A percentile compares a stretch with the other conserved stretches of the same genome.
phyloP scores from a whole-genome alignment of 1,140 invertebrate species.

The Scaptomyza hsui region DNA sequence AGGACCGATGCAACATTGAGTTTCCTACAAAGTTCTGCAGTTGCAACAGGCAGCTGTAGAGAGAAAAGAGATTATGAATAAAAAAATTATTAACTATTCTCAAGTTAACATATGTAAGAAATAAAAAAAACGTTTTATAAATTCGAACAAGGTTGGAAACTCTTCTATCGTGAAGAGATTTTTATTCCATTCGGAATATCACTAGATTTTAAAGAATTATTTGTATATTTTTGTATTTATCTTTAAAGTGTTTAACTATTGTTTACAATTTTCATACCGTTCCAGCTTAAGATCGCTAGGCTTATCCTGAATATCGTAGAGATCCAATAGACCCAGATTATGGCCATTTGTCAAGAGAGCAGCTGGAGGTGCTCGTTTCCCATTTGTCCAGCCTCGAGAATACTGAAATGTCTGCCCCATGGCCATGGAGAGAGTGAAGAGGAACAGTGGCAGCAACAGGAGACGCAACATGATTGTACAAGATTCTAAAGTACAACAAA shows the following conservation, averaged over 20 bases:
- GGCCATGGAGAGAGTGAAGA: slow-evolving; percentile 69
- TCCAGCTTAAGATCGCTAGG: slow-evolving; percentile 58
- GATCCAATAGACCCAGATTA: slow-evolving; percentile 60
- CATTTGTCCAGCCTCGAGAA: slow-evolving; percentile 90
- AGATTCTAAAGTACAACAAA: background rate
- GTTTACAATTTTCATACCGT: slow-evolving; percentile 46
- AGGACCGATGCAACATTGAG: slow-evolving; percentile 52
- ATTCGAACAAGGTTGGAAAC: no score
- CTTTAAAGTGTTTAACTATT: no score
- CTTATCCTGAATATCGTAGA: slow-evolving; percentile 57
- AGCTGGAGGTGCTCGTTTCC: slow-evolving; percentile 85
- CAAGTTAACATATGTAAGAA: no score
- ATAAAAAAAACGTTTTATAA: no score
- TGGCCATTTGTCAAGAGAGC: slow-evolving; percentile 46
- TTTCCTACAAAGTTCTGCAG: slow-evolving; percentile 84
- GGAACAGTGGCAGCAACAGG: slow-evolving; percentile 68
- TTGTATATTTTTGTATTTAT: no score
- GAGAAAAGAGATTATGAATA: slow-evolving; percentile 4
- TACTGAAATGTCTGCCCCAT: slow-evolving; percentile 89
- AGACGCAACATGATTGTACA: slow-evolving; percentile 62
- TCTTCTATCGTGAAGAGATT: no score
- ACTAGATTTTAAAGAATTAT: no score
- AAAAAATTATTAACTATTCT: no score
- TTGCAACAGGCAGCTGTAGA: slow-evolving; percentile 84
- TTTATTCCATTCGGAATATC: no score